A percentile compares a stretch with the other conserved stretches of the same genome.
phyloP scores from a whole-genome alignment of 2,888 invertebrate species.

The Gryllus longicercus region DNA sequence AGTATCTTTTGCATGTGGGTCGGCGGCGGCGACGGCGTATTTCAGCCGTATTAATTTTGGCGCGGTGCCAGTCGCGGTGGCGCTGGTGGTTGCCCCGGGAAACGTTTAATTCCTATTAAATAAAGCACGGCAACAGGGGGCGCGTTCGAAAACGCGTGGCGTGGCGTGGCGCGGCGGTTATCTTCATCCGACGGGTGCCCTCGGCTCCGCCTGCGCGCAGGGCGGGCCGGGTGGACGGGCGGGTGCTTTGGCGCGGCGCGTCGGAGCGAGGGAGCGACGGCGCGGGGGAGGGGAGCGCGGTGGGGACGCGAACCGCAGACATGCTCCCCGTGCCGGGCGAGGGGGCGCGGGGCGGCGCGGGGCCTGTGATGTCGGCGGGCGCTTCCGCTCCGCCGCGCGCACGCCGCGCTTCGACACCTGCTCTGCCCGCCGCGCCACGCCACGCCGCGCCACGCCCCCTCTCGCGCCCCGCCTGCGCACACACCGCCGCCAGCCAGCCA shows the following conservation, averaged over 20 bases:
- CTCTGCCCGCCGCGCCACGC: not conserved
- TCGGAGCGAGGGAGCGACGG: not conserved
- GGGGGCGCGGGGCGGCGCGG: not conserved
- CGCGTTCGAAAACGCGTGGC: not conserved
- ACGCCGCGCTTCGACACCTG: not conserved
- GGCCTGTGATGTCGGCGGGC: not conserved
- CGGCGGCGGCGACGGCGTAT: not conserved
- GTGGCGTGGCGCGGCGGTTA: not conserved
- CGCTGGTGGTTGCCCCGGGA: not conserved
- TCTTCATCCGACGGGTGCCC: not conserved
- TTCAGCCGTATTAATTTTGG: not conserved
- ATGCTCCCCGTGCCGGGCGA: not conserved
- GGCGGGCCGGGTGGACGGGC: not conserved
- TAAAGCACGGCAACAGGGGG: not conserved
- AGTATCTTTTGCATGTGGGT: not conserved
- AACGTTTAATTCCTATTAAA: slow-evolving; percentile 5
- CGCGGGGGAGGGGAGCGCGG: not conserved
- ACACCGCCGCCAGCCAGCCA: not conserved
- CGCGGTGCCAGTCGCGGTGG: not conserved
- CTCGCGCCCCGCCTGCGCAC: not conserved
- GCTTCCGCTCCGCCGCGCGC: not conserved
- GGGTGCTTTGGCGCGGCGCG: not conserved
- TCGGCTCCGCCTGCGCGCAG: not conserved
- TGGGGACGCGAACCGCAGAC: no score
- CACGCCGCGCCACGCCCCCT: not conserved